Evolutionary conservation across 2,888 invertebrate species (phyloP).

Genomic region (Trichopoda pennipes): DNA sequence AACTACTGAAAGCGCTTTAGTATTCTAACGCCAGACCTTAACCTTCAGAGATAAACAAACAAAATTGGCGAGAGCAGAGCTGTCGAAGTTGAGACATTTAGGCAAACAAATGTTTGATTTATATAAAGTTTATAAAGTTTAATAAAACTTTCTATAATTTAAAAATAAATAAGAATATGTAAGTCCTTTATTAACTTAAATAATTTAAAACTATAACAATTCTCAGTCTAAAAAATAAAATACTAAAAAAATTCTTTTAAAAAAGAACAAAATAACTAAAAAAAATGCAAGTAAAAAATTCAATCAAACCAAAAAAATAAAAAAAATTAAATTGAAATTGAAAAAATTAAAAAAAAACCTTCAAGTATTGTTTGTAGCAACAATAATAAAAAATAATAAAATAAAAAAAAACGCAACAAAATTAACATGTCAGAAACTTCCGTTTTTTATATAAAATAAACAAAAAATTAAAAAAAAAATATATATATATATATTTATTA

Average conservation of each 20-base stretch:
- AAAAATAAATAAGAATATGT: too few species aligned
- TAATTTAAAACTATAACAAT: neutral
- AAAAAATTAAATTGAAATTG: slow-evolving; percentile 8
- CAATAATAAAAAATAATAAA: slow-evolving; percentile 4
- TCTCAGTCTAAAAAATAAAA: neutral
- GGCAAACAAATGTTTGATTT: too few species aligned
- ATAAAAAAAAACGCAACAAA: slow-evolving; percentile 8
- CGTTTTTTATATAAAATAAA: slow-evolving; percentile 51
- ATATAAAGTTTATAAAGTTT: too few species aligned
- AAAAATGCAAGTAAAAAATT: slow-evolving; percentile 3
- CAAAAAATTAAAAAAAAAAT: slow-evolving; percentile 7
- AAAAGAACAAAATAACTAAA: slow-evolving; percentile 17
- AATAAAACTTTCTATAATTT: too few species aligned
- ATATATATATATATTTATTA: slow-evolving; percentile 2
- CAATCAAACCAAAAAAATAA: slow-evolving; percentile 8
- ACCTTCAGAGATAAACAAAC: too few species aligned
- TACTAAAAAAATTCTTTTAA: slow-evolving; percentile 8
- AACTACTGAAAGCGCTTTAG: too few species aligned
- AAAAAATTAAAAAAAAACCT: slow-evolving; percentile 22
- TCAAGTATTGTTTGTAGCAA: slow-evolving; percentile 19
- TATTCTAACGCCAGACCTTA: too few species aligned
- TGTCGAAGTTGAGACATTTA: too few species aligned
- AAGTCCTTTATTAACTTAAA: too few species aligned
- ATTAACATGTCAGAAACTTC: slow-evolving; percentile 52
- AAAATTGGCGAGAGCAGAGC: too few species aligned